phyloP scores from a whole-genome alignment of 1,140 invertebrate genomes.

The Leptinotarsa lineolata region DNA sequence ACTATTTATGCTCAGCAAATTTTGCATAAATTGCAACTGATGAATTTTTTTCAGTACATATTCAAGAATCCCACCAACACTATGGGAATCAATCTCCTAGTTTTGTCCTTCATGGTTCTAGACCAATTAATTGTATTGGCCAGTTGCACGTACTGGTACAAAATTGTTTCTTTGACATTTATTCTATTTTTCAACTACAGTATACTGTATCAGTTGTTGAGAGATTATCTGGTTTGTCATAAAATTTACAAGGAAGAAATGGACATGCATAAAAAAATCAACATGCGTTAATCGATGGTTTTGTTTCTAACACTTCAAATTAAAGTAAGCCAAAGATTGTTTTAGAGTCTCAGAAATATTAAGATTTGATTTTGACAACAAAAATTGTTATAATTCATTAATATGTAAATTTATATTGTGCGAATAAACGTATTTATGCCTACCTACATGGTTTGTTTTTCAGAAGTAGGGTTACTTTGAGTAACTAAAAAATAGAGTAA shows the following conservation, averaged over 20 bases:
- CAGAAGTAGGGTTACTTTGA: too few species aligned
- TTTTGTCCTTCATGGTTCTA: constrained; percentile 75
- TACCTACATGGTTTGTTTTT: not conserved
- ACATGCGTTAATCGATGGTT: constrained; percentile 10
- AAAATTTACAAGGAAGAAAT: constrained; percentile 68
- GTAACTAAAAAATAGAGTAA: too few species aligned
- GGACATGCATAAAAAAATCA: constrained; percentile 26
- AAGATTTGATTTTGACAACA: not conserved
- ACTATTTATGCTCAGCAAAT: constrained; percentile 31
- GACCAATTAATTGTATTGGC: constrained; percentile 78
- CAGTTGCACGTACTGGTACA: constrained; percentile 85
- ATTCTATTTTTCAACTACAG: constrained; percentile 90
- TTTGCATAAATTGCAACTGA: constrained; percentile 21
- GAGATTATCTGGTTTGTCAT: constrained; percentile 84
- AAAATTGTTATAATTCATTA: not conserved
- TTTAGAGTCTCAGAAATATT: not conserved
- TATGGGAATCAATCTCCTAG: constrained; percentile 72
- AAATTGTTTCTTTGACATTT: constrained; percentile 82
- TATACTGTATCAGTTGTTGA: constrained; percentile 84
- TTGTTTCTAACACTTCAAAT: too few species aligned
- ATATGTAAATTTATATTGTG: not conserved
- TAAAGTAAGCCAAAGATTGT: too few species aligned
- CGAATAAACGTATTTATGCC: constrained; percentile 9
- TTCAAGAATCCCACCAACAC: constrained; percentile 86
- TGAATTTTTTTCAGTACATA: constrained; percentile 69